A percentile compares a stretch with the other conserved stretches of the same genome.
These are phyloP conservation scores for Drosophila macrospina DNA, from an alignment of 2,888 invertebrate species.

Conservation along the genomic window DNA sequence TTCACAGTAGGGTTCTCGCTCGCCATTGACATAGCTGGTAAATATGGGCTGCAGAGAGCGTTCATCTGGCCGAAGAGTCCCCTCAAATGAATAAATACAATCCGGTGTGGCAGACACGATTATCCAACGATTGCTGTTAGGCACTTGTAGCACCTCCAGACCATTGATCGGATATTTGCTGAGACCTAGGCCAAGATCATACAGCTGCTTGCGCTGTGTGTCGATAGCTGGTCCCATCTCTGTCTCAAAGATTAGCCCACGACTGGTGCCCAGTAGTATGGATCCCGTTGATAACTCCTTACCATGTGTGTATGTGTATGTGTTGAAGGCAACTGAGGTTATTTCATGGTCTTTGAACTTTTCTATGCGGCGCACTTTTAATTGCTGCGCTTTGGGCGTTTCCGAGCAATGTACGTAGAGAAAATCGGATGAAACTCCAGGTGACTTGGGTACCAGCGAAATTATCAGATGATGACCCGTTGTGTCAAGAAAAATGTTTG, in stretches of 20 bases:
- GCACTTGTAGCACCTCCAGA: conserved; percentile 92
- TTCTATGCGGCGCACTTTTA: conserved; percentile 89
- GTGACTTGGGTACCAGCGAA: conserved; percentile 87
- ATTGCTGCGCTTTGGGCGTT: conserved; percentile 87
- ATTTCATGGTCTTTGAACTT: conserved; percentile 89
- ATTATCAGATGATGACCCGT: conserved; percentile 94
- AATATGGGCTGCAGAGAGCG: conserved; percentile 87
- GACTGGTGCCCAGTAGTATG: conserved; percentile 95
- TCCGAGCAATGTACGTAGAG: conserved; percentile 89
- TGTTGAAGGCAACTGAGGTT: conserved; percentile 96
- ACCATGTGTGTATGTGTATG: conserved; percentile 89
- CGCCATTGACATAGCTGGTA: conserved; percentile 72
- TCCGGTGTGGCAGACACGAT: conserved; percentile 94
- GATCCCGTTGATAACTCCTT: conserved; percentile 91
- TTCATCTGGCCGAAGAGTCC: conserved; percentile 90
- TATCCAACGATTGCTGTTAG: conserved; percentile 90
- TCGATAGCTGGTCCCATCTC: conserved; percentile 94
- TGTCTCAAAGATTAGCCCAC: conserved; percentile 95
- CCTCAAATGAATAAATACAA: conserved; percentile 95
- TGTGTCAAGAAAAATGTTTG: conserved; percentile 89
- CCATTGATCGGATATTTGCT: conserved; percentile 93
- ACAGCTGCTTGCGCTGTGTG: conserved; percentile 95
- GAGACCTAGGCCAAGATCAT: conserved; percentile 93
- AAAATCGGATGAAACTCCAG: conserved; percentile 88
- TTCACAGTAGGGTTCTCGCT: conserved; percentile 86